Evolutionary conservation across 2,888 invertebrate genomes (phyloP), one percentile per base, ranked within the genome.

Genomic region (Maniola hyperantus): DNA sequence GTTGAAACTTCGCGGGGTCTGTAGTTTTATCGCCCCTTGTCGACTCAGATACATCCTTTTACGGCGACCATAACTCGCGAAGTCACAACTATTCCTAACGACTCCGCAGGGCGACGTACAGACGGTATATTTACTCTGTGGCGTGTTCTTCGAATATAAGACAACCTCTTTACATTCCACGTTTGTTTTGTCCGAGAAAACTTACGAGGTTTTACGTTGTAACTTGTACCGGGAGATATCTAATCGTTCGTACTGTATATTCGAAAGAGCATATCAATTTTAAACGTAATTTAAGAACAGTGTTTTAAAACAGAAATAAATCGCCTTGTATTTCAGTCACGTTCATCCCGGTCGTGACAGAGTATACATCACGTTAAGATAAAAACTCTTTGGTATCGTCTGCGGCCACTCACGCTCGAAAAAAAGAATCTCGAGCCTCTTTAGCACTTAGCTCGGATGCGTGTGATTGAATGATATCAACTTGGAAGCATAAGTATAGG

Each of bases 281-380:
- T 65, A 65, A 70, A 70, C 66, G 66, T 66, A 66, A 60, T 70
- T 62, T 70, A 71, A 54, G 58, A 67, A 67, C 54, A 64, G 69
- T 71, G 72, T 74, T 75, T 74, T 74, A 73, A 75, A 75, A 75
- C 73, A 68, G 76, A 78, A 83, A 87, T 84, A 86, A 88, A 88
- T 84, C 83, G 80, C 77, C 81, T 80, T 80, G 82, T 82, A 90
- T 90, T 89, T 86, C 79, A 83, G 90, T 91, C 91, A 92, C 91
- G 91, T 91, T 79, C 79, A 77, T 77, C 76, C 77, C 77, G 77
- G 83, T 89, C 91, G 91, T 90, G 91, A 91, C 90, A 87, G 82
- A 78, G 82, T 81, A 80, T 89, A 88, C 83, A 86, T 91, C 89
- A 89, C 83, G 83, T 73, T 76, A 83, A 90, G 91, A 92, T 91